These are phyloP conservation scores for Eupleurogrammus muticus DNA, from an alignment of 2,797 vertebrate genomes.

Conservation along the genomic window DNA sequence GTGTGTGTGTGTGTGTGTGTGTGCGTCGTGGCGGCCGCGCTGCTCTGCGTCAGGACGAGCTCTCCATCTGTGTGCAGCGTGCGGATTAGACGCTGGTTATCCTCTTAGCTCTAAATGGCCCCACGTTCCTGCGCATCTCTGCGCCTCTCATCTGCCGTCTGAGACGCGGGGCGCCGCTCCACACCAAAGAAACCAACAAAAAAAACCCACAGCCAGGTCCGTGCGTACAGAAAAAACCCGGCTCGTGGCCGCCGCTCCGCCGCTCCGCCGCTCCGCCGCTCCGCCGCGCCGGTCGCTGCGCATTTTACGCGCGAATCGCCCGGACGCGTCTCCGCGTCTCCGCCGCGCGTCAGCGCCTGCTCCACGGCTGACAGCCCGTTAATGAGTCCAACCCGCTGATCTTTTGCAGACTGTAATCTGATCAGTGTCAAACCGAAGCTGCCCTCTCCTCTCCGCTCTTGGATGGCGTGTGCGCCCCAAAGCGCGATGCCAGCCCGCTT, in stretches of 20 bases:
- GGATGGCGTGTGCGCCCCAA: conserved; percentile 42
- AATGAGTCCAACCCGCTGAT: conserved; percentile 72
- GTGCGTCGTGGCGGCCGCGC: conserved; percentile 27
- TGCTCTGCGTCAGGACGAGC: conserved; percentile 72
- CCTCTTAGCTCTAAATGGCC: conserved; percentile 86
- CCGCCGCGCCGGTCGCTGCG: conserved; percentile 31
- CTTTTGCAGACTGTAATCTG: conserved; percentile 80
- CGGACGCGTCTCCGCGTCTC: conserved; percentile 12
- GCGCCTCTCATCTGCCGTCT: conserved; percentile 55
- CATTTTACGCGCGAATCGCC: conserved; percentile 46
- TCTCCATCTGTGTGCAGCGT: conserved; percentile 83
- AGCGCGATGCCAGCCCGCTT: conserved; percentile 31
- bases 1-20: conserved; percentile 10
- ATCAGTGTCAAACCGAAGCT: conserved; percentile 73
- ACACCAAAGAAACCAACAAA: conserved; percentile 22
- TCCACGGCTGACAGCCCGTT: conserved; percentile 23
- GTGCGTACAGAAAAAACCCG: conserved; percentile 41
- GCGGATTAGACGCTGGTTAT: conserved; percentile 86
- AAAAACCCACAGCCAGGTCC: conserved; percentile 24
- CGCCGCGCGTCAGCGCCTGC: conserved; percentile 27
- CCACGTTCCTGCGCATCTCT: conserved; percentile 66
- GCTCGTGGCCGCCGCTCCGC: conserved; percentile 22
- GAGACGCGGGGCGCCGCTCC: conserved; percentile 34
- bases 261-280: conserved; percentile 36
- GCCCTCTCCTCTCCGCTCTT: conserved; percentile 57